Percentiles rank a stretch among this genome's conserved stretches.
These are phyloP conservation scores for Nomada hirtipes DNA, from an alignment of 2,888 invertebrate genomes.

Conservation along the genomic window DNA sequence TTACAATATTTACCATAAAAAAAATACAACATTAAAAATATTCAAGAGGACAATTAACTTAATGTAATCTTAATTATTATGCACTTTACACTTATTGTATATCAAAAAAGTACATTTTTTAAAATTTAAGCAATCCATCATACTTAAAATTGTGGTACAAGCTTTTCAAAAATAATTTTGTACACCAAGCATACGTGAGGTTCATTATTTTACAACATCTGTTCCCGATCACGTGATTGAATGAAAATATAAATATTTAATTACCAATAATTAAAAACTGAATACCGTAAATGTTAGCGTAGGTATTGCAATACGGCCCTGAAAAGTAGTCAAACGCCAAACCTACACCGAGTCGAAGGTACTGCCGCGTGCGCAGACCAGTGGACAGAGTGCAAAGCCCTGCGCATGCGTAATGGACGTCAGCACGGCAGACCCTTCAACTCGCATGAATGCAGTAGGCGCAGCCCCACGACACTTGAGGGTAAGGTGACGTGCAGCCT, in stretches of 20 bases:
- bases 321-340: slow-evolving; percentile 61
- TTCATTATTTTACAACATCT: background rate
- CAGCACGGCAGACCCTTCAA: slow-evolving; percentile 63
- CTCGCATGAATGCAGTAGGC: slow-evolving; percentile 67
- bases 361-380: slow-evolving; percentile 65
- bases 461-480: slow-evolving; percentile 64
- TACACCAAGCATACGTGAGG: background rate
- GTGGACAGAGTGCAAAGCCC: slow-evolving; percentile 55
- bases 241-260: background rate
- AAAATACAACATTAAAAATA: background rate
- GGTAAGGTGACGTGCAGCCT: slow-evolving; percentile 65
- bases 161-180: background rate
- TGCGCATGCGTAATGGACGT: slow-evolving; percentile 66
- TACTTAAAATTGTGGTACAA: no score
- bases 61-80: background rate
- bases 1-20: background rate
- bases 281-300: slow-evolving; percentile 10
- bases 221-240: background rate
- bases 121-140: no score
- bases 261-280: background rate
- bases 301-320: slow-evolving; percentile 51
- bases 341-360: slow-evolving; percentile 57
- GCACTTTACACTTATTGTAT: no score
- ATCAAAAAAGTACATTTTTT: background rate
- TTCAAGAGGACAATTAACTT: background rate